Evolutionary conservation across 1,140 invertebrate species (phyloP).

Genomic region (Nasonia longicornis): DNA sequence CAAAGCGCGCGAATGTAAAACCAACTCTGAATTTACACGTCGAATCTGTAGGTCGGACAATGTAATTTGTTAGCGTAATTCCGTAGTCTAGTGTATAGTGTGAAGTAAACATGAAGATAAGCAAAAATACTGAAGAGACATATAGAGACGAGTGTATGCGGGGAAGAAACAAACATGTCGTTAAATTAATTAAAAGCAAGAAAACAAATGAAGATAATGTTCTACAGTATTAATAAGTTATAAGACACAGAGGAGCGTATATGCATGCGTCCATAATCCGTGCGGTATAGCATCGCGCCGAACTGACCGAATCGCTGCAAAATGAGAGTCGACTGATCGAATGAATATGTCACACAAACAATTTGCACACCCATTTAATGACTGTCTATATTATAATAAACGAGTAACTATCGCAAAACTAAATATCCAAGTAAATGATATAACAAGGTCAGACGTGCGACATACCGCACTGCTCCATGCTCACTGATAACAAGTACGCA

Average conservation of each 20-base stretch:
- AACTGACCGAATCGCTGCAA: not conserved
- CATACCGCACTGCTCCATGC: constrained; percentile 42
- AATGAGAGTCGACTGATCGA: constrained; percentile 22
- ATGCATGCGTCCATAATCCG: not conserved
- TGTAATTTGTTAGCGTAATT: constrained; percentile 43
- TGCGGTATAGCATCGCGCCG: constrained; percentile 13
- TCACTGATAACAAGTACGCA: constrained; percentile 46
- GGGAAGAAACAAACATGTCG: constrained; percentile 1
- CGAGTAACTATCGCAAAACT: too few species aligned
- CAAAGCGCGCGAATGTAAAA: constrained; percentile 27
- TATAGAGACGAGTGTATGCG: constrained; percentile 42
- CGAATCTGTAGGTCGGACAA: not conserved
- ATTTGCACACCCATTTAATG: not conserved
- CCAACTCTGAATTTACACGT: constrained; percentile 20
- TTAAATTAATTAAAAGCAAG: constrained; percentile 15
- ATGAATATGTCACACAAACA: constrained; percentile 13
- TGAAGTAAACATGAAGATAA: constrained; percentile 34
- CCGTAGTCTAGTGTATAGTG: constrained; percentile 41
- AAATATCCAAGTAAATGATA: not conserved
- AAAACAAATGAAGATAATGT: constrained; percentile 50
- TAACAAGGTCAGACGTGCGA: not conserved
- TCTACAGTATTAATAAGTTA: constrained; percentile 67
- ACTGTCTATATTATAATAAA: too few species aligned
- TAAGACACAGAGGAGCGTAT: constrained; percentile 52
- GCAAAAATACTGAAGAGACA: constrained; percentile 46